These are phyloP conservation scores for Brachionichthys hirsutus DNA, from an alignment of 2,113 vertebrate genomes.

Conservation along the genomic window DNA sequence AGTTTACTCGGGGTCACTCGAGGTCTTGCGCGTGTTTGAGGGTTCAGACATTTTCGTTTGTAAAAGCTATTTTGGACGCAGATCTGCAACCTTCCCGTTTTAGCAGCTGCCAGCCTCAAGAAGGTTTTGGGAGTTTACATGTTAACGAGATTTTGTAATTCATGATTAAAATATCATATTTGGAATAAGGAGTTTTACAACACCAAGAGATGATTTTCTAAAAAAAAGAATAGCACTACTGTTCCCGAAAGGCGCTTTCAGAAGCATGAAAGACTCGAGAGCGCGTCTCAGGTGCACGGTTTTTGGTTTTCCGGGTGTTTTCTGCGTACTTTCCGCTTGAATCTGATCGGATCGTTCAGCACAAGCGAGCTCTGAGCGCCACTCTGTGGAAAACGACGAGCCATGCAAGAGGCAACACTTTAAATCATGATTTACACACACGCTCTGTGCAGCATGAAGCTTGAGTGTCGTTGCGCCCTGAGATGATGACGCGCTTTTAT, in stretches of 20 bases:
- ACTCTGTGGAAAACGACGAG: conserved; percentile 49
- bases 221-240: not conserved
- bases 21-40: not conserved
- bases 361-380: conserved; percentile 70
- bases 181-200: not conserved
- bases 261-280: not conserved
- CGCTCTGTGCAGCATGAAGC: not conserved
- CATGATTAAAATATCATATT: not conserved
- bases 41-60: not conserved
- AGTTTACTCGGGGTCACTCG: not conserved
- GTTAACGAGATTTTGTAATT: not conserved
- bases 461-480: conserved; percentile 21
- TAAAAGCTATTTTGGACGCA: too few relatives aligned
- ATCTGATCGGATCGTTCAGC: not conserved
- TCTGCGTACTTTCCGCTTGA: not conserved
- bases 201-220: not conserved
- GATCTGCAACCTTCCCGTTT: too few relatives aligned
- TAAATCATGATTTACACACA: not conserved
- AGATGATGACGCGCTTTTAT: too few relatives aligned
- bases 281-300: not conserved
- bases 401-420: conserved; percentile 32
- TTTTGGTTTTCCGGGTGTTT: not conserved
- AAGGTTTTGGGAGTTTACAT: not conserved
- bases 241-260: not conserved
- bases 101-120: too few relatives aligned